phyloP scores from a whole-genome alignment of 2,113 vertebrate genomes.

The Dipodomys stephensi region DNA sequence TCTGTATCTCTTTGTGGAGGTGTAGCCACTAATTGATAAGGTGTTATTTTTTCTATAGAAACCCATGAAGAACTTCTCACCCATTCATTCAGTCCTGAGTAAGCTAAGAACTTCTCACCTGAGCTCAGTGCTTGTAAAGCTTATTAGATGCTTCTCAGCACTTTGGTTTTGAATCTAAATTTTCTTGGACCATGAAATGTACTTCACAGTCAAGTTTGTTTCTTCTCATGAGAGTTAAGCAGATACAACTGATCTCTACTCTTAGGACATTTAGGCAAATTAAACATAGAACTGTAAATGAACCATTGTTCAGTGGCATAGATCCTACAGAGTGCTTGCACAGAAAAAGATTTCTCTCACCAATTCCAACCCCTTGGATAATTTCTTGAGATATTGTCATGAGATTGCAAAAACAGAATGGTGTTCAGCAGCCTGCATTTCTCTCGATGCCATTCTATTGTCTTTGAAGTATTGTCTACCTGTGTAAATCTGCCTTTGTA shows the following conservation, averaged over 20 bases:
- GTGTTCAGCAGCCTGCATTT: background rate
- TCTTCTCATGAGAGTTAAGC: background rate
- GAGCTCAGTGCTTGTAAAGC: background rate
- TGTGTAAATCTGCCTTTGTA: background rate
- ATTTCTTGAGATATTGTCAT: conserved; percentile 28
- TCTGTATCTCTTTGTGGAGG: background rate
- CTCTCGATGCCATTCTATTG: background rate
- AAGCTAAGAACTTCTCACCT: no score
- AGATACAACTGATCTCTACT: background rate
- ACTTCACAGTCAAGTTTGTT: background rate
- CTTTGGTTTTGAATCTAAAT: conserved; percentile 3
- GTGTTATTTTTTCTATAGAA: background rate
- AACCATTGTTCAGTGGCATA: conserved; percentile 43
- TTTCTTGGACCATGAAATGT: background rate
- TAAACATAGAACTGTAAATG: conserved; percentile 37
- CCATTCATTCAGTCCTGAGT: background rate
- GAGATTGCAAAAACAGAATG: background rate
- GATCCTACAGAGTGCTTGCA: conserved; percentile 15
- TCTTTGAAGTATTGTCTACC: background rate
- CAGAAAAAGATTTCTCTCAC: conserved; percentile 31
- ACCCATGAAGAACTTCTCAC: background rate
- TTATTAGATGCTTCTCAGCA: background rate
- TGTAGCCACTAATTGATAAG: background rate
- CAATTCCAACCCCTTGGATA: conserved; percentile 14
- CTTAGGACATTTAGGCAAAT: conserved; percentile 51